Base-by-base conservation (phyloP, 2,113 vertebrate species). In the Notarius lentiginosus region DNA sequence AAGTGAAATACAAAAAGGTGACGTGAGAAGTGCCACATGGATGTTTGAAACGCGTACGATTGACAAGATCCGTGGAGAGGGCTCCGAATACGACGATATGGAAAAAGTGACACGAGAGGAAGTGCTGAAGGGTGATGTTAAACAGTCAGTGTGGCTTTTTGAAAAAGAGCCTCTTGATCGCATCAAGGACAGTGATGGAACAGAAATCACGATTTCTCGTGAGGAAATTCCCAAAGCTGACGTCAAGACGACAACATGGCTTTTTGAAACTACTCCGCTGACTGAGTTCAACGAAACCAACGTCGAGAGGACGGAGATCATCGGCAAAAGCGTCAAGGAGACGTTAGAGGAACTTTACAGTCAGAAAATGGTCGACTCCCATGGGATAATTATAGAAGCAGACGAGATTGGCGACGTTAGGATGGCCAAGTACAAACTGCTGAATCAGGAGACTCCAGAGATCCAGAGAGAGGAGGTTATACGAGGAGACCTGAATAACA, bases 91-190 rank as follows among this genome's bases (percentile, higher is more conserved):
- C 17, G 88, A 95, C 5, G 93, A 92, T 80, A 94, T 98, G 92
- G 95, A 96, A 86, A 97, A 85, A 58, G 97, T 98, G 56, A 96
- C 91, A 81, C 96, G 94, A 83, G 96, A 98, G 91, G 97, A 98
- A 55, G 91, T 97, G 12, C 94, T 96, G 89, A 96, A 95, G 94
- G 97, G 97, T 63, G 97, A 97, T 88, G 97, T 98, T 70, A 97
- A 96, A 82, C 95, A 98, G 87, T 96, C 97, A 15, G 94, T 98
- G 17, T 98, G 97, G 97, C 96, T 98, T 85, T 98, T 98, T 95
- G 97, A 98, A 93, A 97, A 96, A 88, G 94, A 96, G 66, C 95
- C 96, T 5, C 94, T 98, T 12, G 96, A 97, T 90, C 95, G 93
- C 34, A 96, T 98, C 92, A 96, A 94, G 75, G 95, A 97, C 76